Conservation (phyloP, 2,797 vertebrate genomes). For the Ctenochaetus hawaiiensis region DNA sequence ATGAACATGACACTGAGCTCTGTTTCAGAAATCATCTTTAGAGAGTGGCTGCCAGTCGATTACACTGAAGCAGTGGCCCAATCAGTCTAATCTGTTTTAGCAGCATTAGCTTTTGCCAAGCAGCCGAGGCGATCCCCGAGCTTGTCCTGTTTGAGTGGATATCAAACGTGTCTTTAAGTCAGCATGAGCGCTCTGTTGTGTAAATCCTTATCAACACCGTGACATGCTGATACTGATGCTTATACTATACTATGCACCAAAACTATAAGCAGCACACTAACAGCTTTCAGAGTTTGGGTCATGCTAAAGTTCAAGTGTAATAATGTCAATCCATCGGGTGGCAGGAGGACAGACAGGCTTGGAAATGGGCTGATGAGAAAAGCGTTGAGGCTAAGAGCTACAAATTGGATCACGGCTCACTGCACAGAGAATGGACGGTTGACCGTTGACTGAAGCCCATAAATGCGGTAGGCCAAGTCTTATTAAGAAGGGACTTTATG, state of each 20-base stretch:
- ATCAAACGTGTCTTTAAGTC: slow-evolving; percentile 43
- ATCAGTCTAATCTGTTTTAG: slow-evolving; percentile 75
- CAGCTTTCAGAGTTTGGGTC: slow-evolving; percentile 45
- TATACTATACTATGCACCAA: slow-evolving; percentile 13
- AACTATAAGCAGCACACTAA: slow-evolving; percentile 45
- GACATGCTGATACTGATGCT: slow-evolving; percentile 29
- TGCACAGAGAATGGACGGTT: slow-evolving; percentile 10
- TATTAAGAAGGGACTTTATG: slow-evolving; percentile 8
- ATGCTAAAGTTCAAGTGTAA: slow-evolving; percentile 42
- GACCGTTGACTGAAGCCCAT: slow-evolving; percentile 15
- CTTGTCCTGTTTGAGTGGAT: slow-evolving; percentile 27
- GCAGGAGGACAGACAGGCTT: slow-evolving; percentile 32
- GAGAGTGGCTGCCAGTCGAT: slow-evolving; percentile 71
- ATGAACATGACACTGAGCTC: slow-evolving; percentile 60
- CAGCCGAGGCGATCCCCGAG: slow-evolving; percentile 18
- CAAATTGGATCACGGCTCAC: slow-evolving; percentile 30
- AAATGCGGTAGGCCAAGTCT: not conserved
- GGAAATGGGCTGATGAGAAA: slow-evolving; percentile 46
- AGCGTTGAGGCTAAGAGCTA: slow-evolving; percentile 24
- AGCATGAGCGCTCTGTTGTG: slow-evolving; percentile 33
- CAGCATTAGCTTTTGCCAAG: slow-evolving; percentile 59
- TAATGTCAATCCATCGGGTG: slow-evolving; percentile 47
- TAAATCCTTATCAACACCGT: slow-evolving; percentile 29
- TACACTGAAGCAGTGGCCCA: slow-evolving; percentile 68
- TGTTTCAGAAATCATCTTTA: slow-evolving; percentile 70